Percentiles rank a stretch among this genome's conserved stretches.
phyloP scores from a whole-genome alignment of 1,140 invertebrate genomes.

The Panulirus ornatus region DNA sequence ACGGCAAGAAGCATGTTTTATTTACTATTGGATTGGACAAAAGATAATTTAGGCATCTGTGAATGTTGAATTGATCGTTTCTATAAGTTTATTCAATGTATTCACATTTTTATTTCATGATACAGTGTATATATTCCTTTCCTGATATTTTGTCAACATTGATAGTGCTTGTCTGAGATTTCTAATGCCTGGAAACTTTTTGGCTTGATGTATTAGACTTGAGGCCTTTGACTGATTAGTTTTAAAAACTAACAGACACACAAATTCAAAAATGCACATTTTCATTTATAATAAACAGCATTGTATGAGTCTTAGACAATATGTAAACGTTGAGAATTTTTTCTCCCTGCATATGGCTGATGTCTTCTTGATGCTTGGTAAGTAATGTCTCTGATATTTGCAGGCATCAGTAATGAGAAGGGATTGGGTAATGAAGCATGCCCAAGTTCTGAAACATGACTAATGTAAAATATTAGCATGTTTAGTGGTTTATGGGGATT shows the following conservation, averaged over 20 bases:
- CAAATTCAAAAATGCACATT: neutral
- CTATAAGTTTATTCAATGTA: neutral
- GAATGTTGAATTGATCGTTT: neutral
- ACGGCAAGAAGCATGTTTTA: slow-evolving; percentile 12
- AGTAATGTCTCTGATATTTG: slow-evolving; percentile 21
- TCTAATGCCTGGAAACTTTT: no score
- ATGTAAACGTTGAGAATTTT: slow-evolving; percentile 59
- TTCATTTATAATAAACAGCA: neutral
- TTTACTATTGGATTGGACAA: neutral
- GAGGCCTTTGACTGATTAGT: neutral
- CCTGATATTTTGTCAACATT: neutral
- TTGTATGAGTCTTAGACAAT: slow-evolving; percentile 16
- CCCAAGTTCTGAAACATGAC: neutral
- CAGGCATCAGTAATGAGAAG: neutral
- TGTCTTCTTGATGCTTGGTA: slow-evolving; percentile 54
- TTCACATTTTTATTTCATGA: neutral
- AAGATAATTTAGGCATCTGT: neutral
- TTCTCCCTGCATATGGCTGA: slow-evolving; percentile 62
- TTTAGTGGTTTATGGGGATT: no score
- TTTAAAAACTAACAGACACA: neutral
- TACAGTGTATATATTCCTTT: neutral
- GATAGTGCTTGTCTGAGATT: no score
- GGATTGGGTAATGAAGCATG: neutral
- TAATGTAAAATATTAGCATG: neutral
- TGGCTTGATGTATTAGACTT: neutral